These are phyloP conservation scores for Hydropsyche betteni DNA, from an alignment of 2,888 invertebrate genomes.

Conservation along the genomic window DNA sequence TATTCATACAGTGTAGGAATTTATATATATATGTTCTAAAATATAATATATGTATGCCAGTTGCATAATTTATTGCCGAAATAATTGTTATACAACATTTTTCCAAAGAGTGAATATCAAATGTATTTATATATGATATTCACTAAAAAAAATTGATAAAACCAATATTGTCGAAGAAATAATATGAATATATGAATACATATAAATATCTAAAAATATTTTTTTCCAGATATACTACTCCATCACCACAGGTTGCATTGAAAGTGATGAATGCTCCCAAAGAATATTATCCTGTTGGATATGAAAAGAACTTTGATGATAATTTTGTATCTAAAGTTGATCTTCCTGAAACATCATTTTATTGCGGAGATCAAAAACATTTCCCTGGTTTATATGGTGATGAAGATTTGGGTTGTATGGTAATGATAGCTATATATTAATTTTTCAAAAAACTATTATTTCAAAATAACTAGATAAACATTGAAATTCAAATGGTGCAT, in stretches of 20 bases:
- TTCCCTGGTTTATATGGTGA: constrained; percentile 91
- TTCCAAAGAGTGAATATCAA: no score
- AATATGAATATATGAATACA: no score
- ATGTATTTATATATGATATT: no score
- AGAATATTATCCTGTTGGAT: constrained; percentile 88
- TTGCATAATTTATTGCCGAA: no score
- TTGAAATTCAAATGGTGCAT: no score
- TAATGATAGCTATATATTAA: constrained; percentile 58
- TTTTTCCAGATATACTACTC: constrained; percentile 31
- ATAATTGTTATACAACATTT: no score
- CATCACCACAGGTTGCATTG: constrained; percentile 52
- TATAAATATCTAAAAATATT: constrained; percentile 15
- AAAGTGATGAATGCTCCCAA: constrained; percentile 91
- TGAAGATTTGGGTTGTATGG: constrained; percentile 90
- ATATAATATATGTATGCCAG: no score
- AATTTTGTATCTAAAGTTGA: constrained; percentile 87
- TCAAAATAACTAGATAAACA: neutral
- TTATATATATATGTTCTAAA: no score
- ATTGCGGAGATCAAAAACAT: constrained; percentile 89
- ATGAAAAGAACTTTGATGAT: constrained; percentile 90
- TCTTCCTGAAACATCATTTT: constrained; percentile 83
- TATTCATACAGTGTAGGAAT: no score
- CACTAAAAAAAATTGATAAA: no score
- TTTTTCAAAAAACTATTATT: neutral
- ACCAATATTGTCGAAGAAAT: no score